Base-by-base conservation (phyloP, 2,797 vertebrate species). In the Discoglossus pictus region DNA sequence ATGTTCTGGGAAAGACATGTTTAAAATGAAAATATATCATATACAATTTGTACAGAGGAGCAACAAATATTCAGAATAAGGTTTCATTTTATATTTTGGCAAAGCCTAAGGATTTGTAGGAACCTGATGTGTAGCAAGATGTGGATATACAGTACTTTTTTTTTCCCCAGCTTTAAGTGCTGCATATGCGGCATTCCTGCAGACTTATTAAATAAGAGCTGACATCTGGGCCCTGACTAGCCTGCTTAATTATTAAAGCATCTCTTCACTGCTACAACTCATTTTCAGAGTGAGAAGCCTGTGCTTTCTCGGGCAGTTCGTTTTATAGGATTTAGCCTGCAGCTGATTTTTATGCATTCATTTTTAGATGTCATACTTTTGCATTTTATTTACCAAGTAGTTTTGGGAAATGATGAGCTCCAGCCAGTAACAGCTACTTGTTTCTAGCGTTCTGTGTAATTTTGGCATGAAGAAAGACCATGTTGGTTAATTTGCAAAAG, bases 241-340 rank as follows among this genome's bases (percentile, higher is more conserved):
- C 76, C 76, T 80, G 73, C 68, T 84, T 76, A 82, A 85, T 84
- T 83, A 84, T 83, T 82, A 76, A 83, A 42, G 65, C 11, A 50
- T 64, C 59, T 54, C 54, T 23, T 44, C 40, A 39, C 56, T 61
- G 58, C 20, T 53, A 56, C 42, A 63, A 56, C 50, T 56, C 51
- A 47, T 61, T 62, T 62, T 38, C 25, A 25, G 27, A 31, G 52
- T 6, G 59, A 59, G 36, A 67, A 54, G 38, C 42, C 7, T 31
- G n/a, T 47, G 21, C 51, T 47, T 61, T 69, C 51, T 55, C 20
- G 21, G 31, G 18, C 31, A 55, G 44, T 15, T 20, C 25, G 31
- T 50, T 16, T 47, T 68, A 55, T 39, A 38, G 50, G 43, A 53
- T 56, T 61, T 23, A n/a, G 43, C 47, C 56, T 54, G 48, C 39